phyloP scores from a whole-genome alignment of 2,797 vertebrate species.

The Poecilia wingei region DNA sequence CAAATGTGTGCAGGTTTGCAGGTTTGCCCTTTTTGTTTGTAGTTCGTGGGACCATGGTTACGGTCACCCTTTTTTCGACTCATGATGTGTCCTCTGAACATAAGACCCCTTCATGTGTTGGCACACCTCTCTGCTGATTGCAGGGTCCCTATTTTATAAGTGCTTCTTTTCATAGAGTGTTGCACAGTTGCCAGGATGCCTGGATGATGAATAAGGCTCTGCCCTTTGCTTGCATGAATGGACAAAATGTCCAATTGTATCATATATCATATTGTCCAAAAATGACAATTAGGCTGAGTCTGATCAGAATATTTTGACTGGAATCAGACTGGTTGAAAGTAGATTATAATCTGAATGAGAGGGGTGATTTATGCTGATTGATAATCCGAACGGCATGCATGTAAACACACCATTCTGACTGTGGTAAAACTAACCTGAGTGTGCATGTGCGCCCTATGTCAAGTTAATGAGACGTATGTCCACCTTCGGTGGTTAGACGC shows the following conservation, averaged over 20 bases:
- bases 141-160: constrained; percentile 65
- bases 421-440: no score
- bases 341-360: no score
- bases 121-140: constrained; percentile 47
- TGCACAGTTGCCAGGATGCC: constrained; percentile 53
- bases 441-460: no score
- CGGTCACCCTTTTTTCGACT: constrained; percentile 31
- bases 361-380: no score
- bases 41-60: constrained; percentile 24
- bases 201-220: constrained; percentile 38
- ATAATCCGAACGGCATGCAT: no score
- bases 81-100: constrained; percentile 60
- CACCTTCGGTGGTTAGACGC: no score
- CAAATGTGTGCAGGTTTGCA: constrained; percentile 22
- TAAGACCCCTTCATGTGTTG: constrained; percentile 68
- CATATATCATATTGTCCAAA: constrained; percentile 33
- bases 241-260: constrained; percentile 41
- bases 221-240: constrained; percentile 46
- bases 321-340: no score
- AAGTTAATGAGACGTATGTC: no score
- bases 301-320: no score
- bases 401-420: no score
- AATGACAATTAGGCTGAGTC: no score
- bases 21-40: constrained; percentile 39
- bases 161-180: constrained; percentile 60